Percentiles rank a stretch among this genome's conserved stretches.
phyloP scores from a whole-genome alignment of 2,888 invertebrate genomes.

The Sinotaia quadrata region DNA sequence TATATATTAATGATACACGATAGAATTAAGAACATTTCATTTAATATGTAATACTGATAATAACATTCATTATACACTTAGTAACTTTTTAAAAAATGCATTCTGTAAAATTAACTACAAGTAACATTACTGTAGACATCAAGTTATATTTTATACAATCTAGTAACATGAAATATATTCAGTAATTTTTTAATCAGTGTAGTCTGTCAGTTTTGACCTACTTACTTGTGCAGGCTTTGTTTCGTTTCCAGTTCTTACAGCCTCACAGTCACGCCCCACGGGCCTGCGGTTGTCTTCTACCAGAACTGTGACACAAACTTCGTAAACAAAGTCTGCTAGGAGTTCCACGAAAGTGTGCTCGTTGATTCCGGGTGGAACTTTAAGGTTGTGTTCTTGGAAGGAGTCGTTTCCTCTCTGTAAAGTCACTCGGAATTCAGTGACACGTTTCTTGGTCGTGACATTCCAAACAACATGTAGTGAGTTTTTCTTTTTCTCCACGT shows the following conservation, averaged over 20 bases:
- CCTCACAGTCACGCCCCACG: slow-evolving; percentile 28
- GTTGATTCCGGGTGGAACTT: slow-evolving; percentile 19
- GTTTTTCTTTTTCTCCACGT: too few species aligned
- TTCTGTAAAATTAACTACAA: too few species aligned
- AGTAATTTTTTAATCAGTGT: too few species aligned
- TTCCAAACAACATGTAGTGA: slow-evolving; percentile 32
- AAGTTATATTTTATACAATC: too few species aligned
- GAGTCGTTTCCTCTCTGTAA: slow-evolving; percentile 30
- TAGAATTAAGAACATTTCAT: too few species aligned
- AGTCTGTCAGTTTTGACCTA: too few species aligned
- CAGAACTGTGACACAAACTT: slow-evolving; percentile 32
- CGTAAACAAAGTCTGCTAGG: slow-evolving; percentile 21
- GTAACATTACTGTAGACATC: too few species aligned
- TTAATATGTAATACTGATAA: too few species aligned
- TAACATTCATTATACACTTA: too few species aligned
- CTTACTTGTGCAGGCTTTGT: background rate
- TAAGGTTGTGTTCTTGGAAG: slow-evolving; percentile 26
- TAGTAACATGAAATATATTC: too few species aligned
- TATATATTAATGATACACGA: too few species aligned
- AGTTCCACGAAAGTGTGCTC: slow-evolving; percentile 26
- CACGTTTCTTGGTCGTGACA: slow-evolving; percentile 16
- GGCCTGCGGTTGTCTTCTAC: slow-evolving; percentile 18
- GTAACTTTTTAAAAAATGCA: too few species aligned
- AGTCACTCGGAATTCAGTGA: slow-evolving; percentile 28
- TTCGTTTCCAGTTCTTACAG: slow-evolving; percentile 13